Evolutionary conservation across 2,888 invertebrate genomes (phyloP).

Genomic region (Globia sparganii): DNA sequence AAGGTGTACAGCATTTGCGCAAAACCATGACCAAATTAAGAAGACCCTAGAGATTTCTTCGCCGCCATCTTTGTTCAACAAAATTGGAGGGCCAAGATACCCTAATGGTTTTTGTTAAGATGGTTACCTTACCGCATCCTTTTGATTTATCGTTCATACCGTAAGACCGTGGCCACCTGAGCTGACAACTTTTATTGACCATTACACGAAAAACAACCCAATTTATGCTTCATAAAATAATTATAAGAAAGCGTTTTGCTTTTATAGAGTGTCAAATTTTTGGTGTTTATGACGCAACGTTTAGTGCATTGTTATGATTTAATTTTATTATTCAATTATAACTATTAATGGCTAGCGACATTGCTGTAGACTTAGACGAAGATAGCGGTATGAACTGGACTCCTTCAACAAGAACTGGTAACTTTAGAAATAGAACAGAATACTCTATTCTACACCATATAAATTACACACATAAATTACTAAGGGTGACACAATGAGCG

Average conservation of each 20-base stretch:
- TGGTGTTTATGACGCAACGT: neutral
- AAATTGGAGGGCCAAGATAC: slow-evolving; percentile 57
- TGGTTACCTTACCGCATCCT: slow-evolving; percentile 62
- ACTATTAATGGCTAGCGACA: too few relatives aligned
- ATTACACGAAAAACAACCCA: slow-evolving; percentile 68
- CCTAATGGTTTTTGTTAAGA: slow-evolving; percentile 61
- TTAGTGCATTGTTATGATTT: neutral
- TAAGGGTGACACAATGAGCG: too few relatives aligned
- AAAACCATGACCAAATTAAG: slow-evolving; percentile 62
- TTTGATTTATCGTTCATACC: slow-evolving; percentile 74
- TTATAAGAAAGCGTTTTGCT: slow-evolving; percentile 45
- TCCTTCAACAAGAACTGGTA: too few relatives aligned
- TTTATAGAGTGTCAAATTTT: slow-evolving; percentile 26
- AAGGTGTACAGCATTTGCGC: slow-evolving; percentile 66
- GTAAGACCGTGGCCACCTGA: slow-evolving; percentile 73
- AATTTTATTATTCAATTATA: neutral
- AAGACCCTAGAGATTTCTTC: slow-evolving; percentile 56
- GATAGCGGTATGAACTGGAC: too few relatives aligned
- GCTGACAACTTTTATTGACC: slow-evolving; percentile 74
- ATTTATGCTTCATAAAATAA: slow-evolving; percentile 67
- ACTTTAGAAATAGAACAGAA: too few relatives aligned
- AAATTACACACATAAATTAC: too few relatives aligned
- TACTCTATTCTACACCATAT: too few relatives aligned
- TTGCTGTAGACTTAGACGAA: too few relatives aligned
- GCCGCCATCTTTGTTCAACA: slow-evolving; percentile 54